Percentiles rank a stretch among this genome's conserved stretches.
phyloP scores from a whole-genome alignment of 2,113 vertebrate species.

The Pygoscelis adeliae region DNA sequence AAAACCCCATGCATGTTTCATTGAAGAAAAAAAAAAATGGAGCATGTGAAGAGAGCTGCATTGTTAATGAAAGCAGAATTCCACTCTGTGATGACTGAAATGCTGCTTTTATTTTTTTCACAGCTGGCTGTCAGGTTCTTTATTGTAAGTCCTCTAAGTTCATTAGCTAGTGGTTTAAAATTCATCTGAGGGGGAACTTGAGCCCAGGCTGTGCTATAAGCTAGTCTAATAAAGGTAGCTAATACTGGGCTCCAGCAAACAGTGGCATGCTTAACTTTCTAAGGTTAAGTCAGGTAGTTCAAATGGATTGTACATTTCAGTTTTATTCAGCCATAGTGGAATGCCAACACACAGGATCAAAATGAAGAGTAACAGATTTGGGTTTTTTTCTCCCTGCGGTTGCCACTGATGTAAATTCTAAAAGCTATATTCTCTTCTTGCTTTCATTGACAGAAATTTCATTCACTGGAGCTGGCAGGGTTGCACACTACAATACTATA shows the following conservation, averaged over 20 bases:
- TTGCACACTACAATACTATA: not conserved
- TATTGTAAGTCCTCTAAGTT: not conserved
- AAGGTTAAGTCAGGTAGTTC: not conserved
- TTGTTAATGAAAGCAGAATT: not conserved
- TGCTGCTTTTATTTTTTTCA: not conserved
- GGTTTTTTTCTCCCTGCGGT: fast-evolving
- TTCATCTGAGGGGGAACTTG: not conserved
- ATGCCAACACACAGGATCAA: not conserved
- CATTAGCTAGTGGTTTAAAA: not conserved
- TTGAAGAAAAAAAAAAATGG: conserved; percentile 3
- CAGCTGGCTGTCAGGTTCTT: not conserved
- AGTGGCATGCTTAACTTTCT: not conserved
- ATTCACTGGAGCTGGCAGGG: not conserved
- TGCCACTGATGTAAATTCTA: not conserved
- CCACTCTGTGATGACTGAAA: not conserved
- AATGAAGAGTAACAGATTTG: not conserved
- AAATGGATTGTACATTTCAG: not conserved
- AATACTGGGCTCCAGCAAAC: not conserved
- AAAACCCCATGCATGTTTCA: not conserved
- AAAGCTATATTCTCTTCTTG: not conserved
- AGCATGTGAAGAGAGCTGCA: not conserved
- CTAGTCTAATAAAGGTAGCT: not conserved
- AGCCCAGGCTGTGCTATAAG: not conserved
- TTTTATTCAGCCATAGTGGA: not conserved
- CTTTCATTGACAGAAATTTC: not conserved